These are phyloP conservation scores for Campylomormyrus tamandua DNA, from an alignment of 2,113 vertebrate species.

Conservation along the genomic window DNA sequence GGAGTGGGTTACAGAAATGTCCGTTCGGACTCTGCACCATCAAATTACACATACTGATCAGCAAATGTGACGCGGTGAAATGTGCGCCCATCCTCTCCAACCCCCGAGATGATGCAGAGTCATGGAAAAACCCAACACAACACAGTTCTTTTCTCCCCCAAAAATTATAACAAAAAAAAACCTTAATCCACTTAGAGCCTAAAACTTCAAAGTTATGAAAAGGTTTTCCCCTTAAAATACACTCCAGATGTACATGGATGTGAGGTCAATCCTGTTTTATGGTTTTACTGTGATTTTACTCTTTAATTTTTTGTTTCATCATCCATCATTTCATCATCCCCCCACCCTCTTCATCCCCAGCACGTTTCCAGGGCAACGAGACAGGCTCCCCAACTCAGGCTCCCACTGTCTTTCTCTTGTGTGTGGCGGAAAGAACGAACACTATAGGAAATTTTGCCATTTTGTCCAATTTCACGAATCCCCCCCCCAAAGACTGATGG, in stretches of 20 bases:
- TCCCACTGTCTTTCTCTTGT: conserved; percentile 12
- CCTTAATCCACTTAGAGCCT: conserved; percentile 17
- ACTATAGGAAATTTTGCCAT: conserved; percentile 27
- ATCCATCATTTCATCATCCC: background rate
- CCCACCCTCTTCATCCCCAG: background rate
- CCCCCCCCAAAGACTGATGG: background rate
- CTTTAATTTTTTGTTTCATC: background rate
- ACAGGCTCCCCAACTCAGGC: background rate
- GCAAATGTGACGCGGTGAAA: background rate
- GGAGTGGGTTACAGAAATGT: background rate
- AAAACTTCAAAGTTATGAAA: conserved; percentile 38
- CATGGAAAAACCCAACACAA: conserved; percentile 19
- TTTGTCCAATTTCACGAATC: conserved; percentile 8
- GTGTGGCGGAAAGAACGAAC: conserved; percentile 24
- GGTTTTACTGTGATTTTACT: background rate
- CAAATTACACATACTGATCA: background rate
- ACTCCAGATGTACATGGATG: conserved; percentile 28
- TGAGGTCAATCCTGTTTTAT: background rate
- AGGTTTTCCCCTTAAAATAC: conserved; percentile 30
- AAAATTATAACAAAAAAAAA: conserved; percentile 28
- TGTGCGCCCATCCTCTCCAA: background rate
- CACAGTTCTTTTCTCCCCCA: conserved; percentile 24
- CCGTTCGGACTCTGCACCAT: background rate
- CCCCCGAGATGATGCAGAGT: conserved; percentile 7
- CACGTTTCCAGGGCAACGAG: conserved; percentile 12